phyloP scores from a whole-genome alignment of 2,113 vertebrate species.

The Oryzias curvinotus region DNA sequence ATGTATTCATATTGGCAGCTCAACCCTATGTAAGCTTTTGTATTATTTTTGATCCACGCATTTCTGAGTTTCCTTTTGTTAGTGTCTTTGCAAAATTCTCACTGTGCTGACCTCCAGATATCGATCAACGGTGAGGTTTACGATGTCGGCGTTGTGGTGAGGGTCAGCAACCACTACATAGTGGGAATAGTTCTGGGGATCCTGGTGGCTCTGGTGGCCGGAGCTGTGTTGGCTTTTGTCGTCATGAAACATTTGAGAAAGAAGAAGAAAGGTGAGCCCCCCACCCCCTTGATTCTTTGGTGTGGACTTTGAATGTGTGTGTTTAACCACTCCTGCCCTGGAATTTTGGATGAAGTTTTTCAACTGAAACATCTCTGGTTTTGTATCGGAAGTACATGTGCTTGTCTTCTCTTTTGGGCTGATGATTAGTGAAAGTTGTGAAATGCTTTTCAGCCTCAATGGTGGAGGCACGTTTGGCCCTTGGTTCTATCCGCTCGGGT shows the following conservation, averaged over 20 bases:
- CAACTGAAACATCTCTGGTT: constrained; percentile 53
- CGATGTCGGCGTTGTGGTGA: constrained; percentile 80
- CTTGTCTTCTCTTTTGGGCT: constrained; percentile 19
- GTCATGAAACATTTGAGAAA: constrained; percentile 79
- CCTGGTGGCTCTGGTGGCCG: constrained; percentile 76
- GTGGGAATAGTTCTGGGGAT: constrained; percentile 80
- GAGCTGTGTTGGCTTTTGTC: constrained; percentile 68
- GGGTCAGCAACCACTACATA: constrained; percentile 75
- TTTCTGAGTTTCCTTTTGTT: too few species aligned
- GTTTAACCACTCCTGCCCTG: constrained; percentile 22
- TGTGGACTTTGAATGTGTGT: constrained; percentile 43
- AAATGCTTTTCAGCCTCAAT: constrained; percentile 69
- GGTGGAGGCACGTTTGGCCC: constrained; percentile 66
- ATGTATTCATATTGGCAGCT: too few species aligned
- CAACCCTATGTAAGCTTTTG: too few species aligned
- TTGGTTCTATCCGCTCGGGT: constrained; percentile 50
- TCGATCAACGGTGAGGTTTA: constrained; percentile 81
- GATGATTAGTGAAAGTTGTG: constrained; percentile 58
- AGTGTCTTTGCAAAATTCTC: too few species aligned
- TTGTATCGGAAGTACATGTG: constrained; percentile 18
- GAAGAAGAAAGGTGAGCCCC: constrained; percentile 79
- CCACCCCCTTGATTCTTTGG: background rate
- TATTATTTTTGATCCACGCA: too few species aligned
- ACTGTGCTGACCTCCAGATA: constrained; percentile 57
- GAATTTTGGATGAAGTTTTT: constrained; percentile 33